Percentiles rank a stretch among this genome's conserved stretches.
Evolutionary conservation across 2,888 invertebrate genomes (phyloP).

Genomic region (Hemicrepidius hirtus): DNA sequence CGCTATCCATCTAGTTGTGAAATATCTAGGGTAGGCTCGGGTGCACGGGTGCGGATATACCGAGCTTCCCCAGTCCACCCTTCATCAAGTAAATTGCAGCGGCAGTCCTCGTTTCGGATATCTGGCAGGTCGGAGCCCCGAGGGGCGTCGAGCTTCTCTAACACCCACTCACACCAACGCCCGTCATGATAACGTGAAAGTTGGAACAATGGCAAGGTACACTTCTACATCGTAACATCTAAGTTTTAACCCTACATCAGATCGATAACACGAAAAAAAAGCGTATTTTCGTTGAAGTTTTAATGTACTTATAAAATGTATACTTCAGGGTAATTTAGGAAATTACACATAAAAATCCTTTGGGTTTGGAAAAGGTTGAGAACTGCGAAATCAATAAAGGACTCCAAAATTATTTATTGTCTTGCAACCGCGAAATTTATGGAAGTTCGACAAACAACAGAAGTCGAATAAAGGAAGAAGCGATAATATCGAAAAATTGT

Average conservation of each 20-base stretch:
- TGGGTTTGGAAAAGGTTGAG: background rate
- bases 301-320: too few species aligned
- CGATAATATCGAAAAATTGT: constrained; percentile 8
- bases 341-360: background rate
- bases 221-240: constrained; percentile 20
- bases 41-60: constrained; percentile 50
- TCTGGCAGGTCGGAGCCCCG: constrained; percentile 69
- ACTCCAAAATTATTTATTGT: constrained; percentile 25
- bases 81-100: constrained; percentile 72
- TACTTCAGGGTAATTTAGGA: too few species aligned
- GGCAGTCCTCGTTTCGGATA: constrained; percentile 71
- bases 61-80: constrained; percentile 65
- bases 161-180: constrained; percentile 55
- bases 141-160: constrained; percentile 62
- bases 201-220: constrained; percentile 50
- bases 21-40: constrained; percentile 49
- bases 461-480: background rate
- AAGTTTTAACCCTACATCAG: background rate
- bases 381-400: background rate
- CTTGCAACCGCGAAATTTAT: constrained; percentile 20
- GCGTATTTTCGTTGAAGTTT: too few species aligned
- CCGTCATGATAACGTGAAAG: constrained; percentile 51
- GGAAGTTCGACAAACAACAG: constrained; percentile 25
- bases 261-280: too few species aligned
- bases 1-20: constrained; percentile 41